Base-by-base conservation (phyloP, 2,113 vertebrate genomes). In the Anhinga rufa region DNA sequence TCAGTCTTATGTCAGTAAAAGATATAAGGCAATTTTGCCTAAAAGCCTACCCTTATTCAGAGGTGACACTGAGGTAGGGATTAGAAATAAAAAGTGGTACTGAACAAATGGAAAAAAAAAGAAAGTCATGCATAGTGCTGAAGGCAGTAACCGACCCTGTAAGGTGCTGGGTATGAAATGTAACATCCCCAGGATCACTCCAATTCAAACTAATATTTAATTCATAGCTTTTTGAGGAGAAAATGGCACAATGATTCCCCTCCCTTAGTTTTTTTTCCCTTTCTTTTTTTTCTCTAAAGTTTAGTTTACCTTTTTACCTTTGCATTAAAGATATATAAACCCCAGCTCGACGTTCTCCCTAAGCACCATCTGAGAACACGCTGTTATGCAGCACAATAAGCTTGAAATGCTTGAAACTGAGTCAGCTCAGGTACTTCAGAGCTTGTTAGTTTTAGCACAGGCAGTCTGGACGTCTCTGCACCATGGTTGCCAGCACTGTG, bases 11-110 rank as follows among this genome's bases (percentile, higher is more conserved):
- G 66, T 51, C 58, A 54, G 75, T 18, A 36, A 82, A 94, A 94
- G 87, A 83, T 81, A 84, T 21, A 90, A 85, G 46, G 62, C 78
- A 90, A 86, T 96, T 94, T 72, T 96, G 75, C 71, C 76, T 93
- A 77, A 91, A 96, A 95, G 62, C 70, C 34, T 70, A 5, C 54
- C 48, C 36, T 52, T 77, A 46, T 61, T 94, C 90, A 80, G 62
- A 69, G 82, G 40, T 58, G 85, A 90, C 74, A 34, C 48, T 2
- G 25, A 82, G 62, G 62, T 44, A 54, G 66, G 46, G 86, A 90
- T 82, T 90, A 80, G 66, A 78, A 90, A 77, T 88, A 38, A 82
- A 90, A 94, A 88, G 9, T 3, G 8, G 61, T 26, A 31, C 65
- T 77, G 70, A 90, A 55, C 18, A 51, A 65, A 55, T 11, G n/a